Evolutionary conservation across 2,797 vertebrate species (phyloP).

Genomic region (Xenentodon cancila): DNA sequence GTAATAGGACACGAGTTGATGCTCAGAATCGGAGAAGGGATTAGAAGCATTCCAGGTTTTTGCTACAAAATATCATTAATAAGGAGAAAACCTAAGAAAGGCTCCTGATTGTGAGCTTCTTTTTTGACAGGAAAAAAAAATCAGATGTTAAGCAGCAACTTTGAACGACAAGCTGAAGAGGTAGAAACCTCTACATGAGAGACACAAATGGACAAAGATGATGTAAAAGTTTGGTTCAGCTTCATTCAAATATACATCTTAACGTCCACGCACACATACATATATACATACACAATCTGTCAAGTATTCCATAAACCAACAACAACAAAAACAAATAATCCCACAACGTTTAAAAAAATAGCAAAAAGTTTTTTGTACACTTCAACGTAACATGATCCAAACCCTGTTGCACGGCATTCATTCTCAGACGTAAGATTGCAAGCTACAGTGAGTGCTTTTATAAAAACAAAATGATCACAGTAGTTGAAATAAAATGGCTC

Average conservation of each 20-base stretch:
- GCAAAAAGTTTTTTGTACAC: constrained; percentile 75
- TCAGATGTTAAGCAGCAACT: constrained; percentile 38
- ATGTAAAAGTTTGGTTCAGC: constrained; percentile 74
- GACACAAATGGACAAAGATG: constrained; percentile 56
- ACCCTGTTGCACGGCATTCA: constrained; percentile 52
- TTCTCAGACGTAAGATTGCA: constrained; percentile 55
- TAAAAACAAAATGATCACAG: constrained; percentile 71
- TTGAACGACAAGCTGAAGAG: constrained; percentile 10
- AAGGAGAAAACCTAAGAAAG: constrained; percentile 21
- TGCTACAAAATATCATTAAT: constrained; percentile 35
- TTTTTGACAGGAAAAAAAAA: not conserved
- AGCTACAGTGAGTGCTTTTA: constrained; percentile 77
- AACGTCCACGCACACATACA: constrained; percentile 38
- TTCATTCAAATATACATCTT: constrained; percentile 71
- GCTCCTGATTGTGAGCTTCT: constrained; percentile 5
- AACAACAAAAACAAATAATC: constrained; percentile 39
- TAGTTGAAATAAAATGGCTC: constrained; percentile 74
- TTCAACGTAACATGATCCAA: constrained; percentile 50
- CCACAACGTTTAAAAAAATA: constrained; percentile 76
- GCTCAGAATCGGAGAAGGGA: constrained; percentile 1
- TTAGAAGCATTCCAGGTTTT: constrained; percentile 1
- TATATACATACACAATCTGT: constrained; percentile 29
- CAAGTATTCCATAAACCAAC: constrained; percentile 66
- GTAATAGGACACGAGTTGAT: constrained; percentile 4
- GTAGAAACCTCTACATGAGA: constrained; percentile 25